Evolutionary conservation across 2,888 invertebrate genomes (phyloP).

Genomic region (Drosophila antonietae): DNA sequence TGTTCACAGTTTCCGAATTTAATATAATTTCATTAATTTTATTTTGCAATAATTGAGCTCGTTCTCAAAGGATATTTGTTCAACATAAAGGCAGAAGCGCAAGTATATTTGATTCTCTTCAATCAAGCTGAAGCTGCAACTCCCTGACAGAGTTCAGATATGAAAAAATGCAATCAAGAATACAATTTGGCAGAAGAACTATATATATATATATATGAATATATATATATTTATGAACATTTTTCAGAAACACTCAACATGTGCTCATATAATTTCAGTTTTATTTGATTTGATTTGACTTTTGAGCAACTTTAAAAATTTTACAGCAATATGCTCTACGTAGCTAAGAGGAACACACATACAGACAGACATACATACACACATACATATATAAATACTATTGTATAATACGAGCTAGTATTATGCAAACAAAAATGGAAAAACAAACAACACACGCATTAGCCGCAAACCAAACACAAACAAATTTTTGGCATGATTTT

Average conservation of each 20-base stretch:
- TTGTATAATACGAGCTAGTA: conserved; percentile 1
- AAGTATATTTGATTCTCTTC: background rate
- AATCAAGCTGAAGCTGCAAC: background rate
- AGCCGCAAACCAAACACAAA: conserved; percentile 27
- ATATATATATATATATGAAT: background rate
- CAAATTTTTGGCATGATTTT: conserved; percentile 51
- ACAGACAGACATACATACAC: conserved; percentile 29
- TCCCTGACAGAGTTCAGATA: background rate
- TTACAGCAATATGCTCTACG: conserved; percentile 50
- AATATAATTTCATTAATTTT: background rate
- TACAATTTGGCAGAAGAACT: background rate
- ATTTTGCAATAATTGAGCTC: background rate
- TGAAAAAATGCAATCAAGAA: background rate
- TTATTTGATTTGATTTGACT: background rate
- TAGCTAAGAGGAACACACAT: conserved; percentile 30
- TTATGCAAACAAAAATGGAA: conserved; percentile 25
- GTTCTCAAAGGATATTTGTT: background rate
- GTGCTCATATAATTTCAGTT: background rate
- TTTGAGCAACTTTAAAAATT: conserved; percentile 41
- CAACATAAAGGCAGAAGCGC: background rate
- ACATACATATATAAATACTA: conserved; percentile 13
- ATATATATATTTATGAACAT: background rate
- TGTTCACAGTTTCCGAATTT: background rate
- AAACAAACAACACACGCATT: conserved; percentile 15
- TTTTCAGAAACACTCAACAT: background rate